These are phyloP conservation scores for Mus minutoides DNA, from an alignment of 2,797 vertebrate species.

Conservation along the genomic window DNA sequence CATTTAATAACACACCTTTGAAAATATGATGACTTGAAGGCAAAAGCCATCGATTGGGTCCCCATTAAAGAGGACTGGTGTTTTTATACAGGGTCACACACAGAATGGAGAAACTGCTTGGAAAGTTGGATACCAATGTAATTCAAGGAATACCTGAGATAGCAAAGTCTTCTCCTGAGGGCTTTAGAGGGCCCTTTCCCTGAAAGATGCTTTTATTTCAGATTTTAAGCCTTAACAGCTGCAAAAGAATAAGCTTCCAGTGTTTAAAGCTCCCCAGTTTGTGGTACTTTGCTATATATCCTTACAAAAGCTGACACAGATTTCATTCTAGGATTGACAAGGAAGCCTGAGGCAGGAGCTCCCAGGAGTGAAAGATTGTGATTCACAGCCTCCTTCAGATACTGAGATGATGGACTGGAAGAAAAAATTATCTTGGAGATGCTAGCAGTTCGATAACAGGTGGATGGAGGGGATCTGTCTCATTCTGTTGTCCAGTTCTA, in stretches of 20 bases:
- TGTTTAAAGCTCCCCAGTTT: background rate
- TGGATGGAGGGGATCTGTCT: background rate
- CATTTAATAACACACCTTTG: background rate
- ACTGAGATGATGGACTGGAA: background rate
- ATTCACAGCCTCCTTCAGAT: background rate
- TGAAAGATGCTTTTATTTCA: background rate
- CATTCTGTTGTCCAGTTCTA: background rate
- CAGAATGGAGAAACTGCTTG: background rate
- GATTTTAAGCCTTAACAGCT: background rate
- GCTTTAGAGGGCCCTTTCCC: too few species aligned
- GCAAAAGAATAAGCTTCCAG: background rate
- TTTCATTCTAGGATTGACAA: background rate
- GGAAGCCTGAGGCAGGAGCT: background rate
- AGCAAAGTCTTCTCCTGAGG: background rate
- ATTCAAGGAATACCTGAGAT: background rate
- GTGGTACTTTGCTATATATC: background rate
- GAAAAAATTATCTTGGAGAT: background rate
- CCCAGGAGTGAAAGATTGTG: too few species aligned
- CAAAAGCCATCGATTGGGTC: background rate
- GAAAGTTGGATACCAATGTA: background rate
- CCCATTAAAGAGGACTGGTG: background rate
- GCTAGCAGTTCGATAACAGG: background rate
- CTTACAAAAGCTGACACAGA: background rate
- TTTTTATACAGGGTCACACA: background rate
- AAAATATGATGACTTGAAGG: background rate